Evolutionary conservation across 2,113 vertebrate species (phyloP).

Genomic region (Rhinolophus ferrumequinum): DNA sequence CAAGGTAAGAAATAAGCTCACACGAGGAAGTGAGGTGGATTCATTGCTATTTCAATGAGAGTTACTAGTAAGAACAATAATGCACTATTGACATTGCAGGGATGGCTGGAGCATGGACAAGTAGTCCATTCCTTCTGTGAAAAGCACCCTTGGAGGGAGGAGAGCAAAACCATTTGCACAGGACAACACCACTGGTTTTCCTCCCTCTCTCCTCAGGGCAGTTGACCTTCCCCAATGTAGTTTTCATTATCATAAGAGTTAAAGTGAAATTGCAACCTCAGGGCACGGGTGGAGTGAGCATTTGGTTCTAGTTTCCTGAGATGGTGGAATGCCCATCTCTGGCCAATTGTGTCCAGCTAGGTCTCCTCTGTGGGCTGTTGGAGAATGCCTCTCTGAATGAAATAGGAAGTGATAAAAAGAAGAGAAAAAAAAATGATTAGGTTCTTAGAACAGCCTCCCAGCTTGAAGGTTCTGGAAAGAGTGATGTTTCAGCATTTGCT

Average conservation of each 20-base stretch:
- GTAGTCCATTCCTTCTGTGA: no score
- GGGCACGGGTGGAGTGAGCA: neutral
- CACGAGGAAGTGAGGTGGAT: neutral
- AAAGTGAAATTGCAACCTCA: neutral
- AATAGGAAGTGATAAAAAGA: neutral
- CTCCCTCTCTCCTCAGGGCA: neutral
- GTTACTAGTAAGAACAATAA: neutral
- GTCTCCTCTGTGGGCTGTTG: neutral
- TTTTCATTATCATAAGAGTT: constrained; percentile 37
- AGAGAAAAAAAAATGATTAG: neutral
- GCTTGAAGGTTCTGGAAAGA: neutral
- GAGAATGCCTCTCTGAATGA: neutral
- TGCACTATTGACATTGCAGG: fast-evolving
- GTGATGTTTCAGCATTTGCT: neutral
- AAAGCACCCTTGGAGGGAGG: neutral
- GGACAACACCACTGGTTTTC: neutral
- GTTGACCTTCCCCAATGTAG: neutral
- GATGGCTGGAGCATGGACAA: neutral
- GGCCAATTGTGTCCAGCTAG: neutral
- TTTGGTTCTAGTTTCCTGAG: neutral
- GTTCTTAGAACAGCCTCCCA: neutral
- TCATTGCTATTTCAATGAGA: fast-evolving
- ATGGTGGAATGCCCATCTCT: neutral
- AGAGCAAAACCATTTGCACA: fast-evolving
- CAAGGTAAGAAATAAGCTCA: neutral